Evolutionary conservation across 2,113 vertebrate genomes (phyloP).

Genomic region (Sylvia atricapilla): DNA sequence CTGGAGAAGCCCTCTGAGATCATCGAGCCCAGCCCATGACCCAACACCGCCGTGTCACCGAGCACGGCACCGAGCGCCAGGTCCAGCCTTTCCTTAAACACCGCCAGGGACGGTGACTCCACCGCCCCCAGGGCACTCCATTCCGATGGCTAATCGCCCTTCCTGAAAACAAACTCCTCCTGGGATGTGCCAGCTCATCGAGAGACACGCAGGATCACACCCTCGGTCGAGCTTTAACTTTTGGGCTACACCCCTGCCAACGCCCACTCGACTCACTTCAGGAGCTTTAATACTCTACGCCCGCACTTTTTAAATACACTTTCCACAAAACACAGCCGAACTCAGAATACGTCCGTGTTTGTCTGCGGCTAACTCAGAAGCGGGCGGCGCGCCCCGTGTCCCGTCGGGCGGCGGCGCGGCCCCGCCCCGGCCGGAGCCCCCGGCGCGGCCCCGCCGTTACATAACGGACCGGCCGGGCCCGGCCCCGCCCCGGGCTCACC

Average conservation of each 20-base stretch:
- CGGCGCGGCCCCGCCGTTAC: background rate
- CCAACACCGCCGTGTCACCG: background rate
- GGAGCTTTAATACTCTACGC: background rate
- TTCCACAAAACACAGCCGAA: rapidly evolving
- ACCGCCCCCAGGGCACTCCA: background rate
- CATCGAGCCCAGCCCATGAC: background rate
- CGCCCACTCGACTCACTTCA: rapidly evolving
- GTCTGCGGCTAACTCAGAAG: rapidly evolving
- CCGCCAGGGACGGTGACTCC: background rate
- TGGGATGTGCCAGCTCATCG: rapidly evolving
- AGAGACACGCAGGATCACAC: background rate
- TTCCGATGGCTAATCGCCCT: background rate
- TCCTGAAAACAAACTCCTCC: background rate
- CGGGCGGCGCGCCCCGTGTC: rapidly evolving
- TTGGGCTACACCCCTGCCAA: background rate
- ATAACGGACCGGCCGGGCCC: background rate
- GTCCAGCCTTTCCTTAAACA: background rate
- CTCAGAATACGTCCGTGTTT: rapidly evolving
- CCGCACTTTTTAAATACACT: rapidly evolving
- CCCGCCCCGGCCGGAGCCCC: background rate
- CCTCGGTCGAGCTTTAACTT: background rate
- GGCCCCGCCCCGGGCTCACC: constrained; percentile 65
- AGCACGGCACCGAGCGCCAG: background rate
- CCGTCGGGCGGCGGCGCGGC: background rate
- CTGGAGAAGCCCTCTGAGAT: background rate